Percentiles rank a stretch among this genome's conserved stretches.
Conservation (phyloP, 2,797 vertebrate genomes). For the Centropyge bicolor region DNA sequence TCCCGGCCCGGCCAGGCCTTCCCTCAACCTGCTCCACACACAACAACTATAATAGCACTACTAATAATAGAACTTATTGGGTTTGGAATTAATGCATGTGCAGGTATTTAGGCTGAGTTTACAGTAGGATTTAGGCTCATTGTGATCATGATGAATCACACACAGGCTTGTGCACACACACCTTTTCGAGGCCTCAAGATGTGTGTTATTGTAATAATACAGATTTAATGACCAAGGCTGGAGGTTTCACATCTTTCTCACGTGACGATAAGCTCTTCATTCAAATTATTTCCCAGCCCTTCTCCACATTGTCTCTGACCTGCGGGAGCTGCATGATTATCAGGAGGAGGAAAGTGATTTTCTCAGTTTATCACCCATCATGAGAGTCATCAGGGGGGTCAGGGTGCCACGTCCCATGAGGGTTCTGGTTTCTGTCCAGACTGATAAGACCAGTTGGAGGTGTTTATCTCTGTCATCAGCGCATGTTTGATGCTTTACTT, state of each 20-base stretch:
- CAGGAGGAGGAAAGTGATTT: constrained; percentile 55
- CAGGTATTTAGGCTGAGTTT: background rate
- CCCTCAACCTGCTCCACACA: constrained; percentile 41
- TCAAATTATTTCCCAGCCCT: background rate
- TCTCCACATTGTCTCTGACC: background rate
- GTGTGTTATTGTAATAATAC: background rate
- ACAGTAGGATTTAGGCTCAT: background rate
- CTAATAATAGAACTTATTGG: background rate
- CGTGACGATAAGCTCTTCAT: background rate
- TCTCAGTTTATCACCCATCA: constrained; percentile 78
- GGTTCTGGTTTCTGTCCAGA: constrained; percentile 58
- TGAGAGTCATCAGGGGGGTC: constrained; percentile 72
- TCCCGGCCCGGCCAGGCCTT: constrained; percentile 48
- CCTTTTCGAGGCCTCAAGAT: constrained; percentile 6
- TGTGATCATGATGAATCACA: background rate
- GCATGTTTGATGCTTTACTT: background rate
- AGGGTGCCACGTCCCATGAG: constrained; percentile 71
- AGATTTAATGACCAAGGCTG: background rate
- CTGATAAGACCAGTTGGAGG: constrained; percentile 64
- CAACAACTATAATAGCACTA: background rate
- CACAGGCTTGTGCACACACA: background rate
- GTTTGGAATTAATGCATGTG: background rate
- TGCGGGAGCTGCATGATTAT: constrained; percentile 5
- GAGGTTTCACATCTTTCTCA: background rate
- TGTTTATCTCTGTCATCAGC: constrained; percentile 38